Base-by-base conservation (phyloP, 2,113 vertebrate genomes). In the Platichthys flesus region DNA sequence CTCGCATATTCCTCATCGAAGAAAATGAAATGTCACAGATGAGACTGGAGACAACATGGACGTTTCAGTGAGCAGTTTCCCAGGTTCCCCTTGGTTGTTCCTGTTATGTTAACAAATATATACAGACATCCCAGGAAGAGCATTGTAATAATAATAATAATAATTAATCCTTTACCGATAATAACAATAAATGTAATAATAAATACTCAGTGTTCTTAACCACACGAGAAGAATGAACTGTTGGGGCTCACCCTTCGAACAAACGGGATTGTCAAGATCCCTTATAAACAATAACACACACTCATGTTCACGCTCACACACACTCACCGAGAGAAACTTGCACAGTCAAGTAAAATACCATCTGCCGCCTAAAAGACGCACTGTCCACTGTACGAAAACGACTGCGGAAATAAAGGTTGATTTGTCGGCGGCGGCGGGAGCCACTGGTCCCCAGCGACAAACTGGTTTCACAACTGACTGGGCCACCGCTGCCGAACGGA, bases 171-270 rank as follows among this genome's bases (percentile, higher is more conserved):
- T 85, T 63, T 85, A 91, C 80, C 82, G 86, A 79, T 92, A 87
- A 90, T 93, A 93, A 93, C 88, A 94, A 93, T 92, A 88, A 89
- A 92, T 93, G 91, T 87, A 94, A 95, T 87, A 94, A 95, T 95
- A 95, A 95, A 95, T 95, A 95, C 89, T 91, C 91, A 90, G 89
- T 89, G 90, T 93, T 93, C 85, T 86, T 90, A 89, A 89, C 83
- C 82, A 92, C 90, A 93, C 86, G 59, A 82, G 85, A 84, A 91
- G 88, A 90, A 87, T 31, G 74, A 81, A 90, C 86, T 86, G 86
- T 67, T 2, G 20, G 37, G n/a, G 62, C 82, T 89, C 90, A 90
- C 76, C 88, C 91, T 85, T 79, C 85, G 74, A 18, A 85, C 83
- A 72, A 60, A 78, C 75, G 89, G 88, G 91, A 90, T 79, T 85